Conservation (phyloP, 2,888 invertebrate species). For the Drosophila sordidula region DNA sequence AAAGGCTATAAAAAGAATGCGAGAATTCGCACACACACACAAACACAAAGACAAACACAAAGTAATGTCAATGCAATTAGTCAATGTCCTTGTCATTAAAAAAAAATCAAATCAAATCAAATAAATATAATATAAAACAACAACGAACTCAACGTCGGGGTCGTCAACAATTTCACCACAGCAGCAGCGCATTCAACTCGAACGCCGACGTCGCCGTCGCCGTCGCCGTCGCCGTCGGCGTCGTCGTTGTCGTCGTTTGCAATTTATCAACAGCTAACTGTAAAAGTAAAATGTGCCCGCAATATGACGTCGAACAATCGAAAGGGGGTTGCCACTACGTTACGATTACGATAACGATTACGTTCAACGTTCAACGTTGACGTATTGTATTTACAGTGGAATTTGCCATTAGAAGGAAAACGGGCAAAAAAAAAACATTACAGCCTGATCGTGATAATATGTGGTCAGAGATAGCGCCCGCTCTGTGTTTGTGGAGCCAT, state of each 20-base stretch:
- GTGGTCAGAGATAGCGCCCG: constrained; percentile 62
- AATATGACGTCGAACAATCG: constrained; percentile 60
- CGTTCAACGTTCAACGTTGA: constrained; percentile 16
- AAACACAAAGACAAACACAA: constrained; percentile 52
- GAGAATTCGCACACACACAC: constrained; percentile 46
- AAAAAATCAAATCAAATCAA: constrained; percentile 13
- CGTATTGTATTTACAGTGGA: constrained; percentile 37
- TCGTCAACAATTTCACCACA: constrained; percentile 56
- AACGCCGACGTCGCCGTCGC: constrained; percentile 3
- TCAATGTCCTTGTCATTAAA: constrained; percentile 78
- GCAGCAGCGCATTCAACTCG: constrained; percentile 12
- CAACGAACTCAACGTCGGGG: constrained; percentile 30
- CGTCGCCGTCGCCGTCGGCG: background rate
- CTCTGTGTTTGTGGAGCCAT: constrained; percentile 14
- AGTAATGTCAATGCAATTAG: constrained; percentile 82
- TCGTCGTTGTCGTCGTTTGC: background rate
- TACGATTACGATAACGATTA: constrained; percentile 26
- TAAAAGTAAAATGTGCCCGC: constrained; percentile 54
- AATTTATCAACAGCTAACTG: constrained; percentile 59
- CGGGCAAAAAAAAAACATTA: constrained; percentile 15
- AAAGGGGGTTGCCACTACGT: constrained; percentile 22
- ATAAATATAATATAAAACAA: constrained; percentile 9
- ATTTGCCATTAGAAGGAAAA: constrained; percentile 47
- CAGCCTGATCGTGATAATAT: constrained; percentile 45
- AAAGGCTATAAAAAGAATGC: constrained; percentile 72